Base-by-base conservation (phyloP, 2,888 invertebrate genomes). In the Erebia ligea region DNA sequence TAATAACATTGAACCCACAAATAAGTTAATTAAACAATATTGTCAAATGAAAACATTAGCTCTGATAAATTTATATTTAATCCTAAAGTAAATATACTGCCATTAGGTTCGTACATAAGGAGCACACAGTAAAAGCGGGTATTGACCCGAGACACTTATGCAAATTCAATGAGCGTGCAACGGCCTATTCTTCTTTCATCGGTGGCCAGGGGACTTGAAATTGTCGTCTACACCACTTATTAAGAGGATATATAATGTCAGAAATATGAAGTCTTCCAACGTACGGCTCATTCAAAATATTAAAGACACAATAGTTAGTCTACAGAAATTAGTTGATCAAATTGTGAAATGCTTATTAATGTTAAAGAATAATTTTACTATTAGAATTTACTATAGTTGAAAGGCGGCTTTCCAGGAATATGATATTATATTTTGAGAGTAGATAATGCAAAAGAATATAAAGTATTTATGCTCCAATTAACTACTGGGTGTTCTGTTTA, bases 141-240 rank as follows among this genome's bases (percentile, higher is more conserved):
- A 84, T 82, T 87, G 88, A 87, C 88, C 81, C 84, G 76, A 81
- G 83, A 83, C 85, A 85, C 84, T 87, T 87, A 89, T 89, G 87
- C 86, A 86, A 88, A 89, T 89, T 84, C 81, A 81, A 82, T 82
- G 82, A 81, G 82, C 82, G 82, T 83, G 82, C 84, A 81, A 80
- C 79, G 81, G 80, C 81, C 84, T 83, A 87, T 87, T 87, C 87
- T 88, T 89, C 84, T 85, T 82, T 79, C 75, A 75, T 71, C 64
- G 76, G 67, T 73, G 40, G n/a, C n/a, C n/a, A n/a, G n/a, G 52
- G 69, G 68, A 78, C 81, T 78, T 78, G 77, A 78, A 78, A 81
- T 75, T 75, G 70, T 73, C 62, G 63, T 69, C 65, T 42, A 45
- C 67, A 69, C 68, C 57, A 69, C 68, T 64, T 63, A 50, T 58